phyloP scores from a whole-genome alignment of 2,797 vertebrate species.

The Hafferia zeledoni region DNA sequence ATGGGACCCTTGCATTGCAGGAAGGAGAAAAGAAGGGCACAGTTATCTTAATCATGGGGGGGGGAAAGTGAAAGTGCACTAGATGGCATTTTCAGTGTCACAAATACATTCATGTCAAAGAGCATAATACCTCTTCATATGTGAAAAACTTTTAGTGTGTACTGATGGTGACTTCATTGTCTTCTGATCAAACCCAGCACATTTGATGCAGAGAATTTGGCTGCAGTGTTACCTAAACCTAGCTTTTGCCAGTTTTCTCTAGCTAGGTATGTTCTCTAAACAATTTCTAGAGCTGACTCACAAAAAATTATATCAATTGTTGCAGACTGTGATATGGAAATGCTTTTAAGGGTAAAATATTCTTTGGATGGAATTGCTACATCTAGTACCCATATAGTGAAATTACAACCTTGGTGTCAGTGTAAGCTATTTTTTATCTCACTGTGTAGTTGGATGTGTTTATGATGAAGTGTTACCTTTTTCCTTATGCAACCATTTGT shows the following conservation, averaged over 20 bases:
- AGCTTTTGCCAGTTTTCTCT: background rate
- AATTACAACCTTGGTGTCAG: background rate
- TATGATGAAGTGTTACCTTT: background rate
- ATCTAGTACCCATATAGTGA: background rate
- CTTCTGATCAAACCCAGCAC: background rate
- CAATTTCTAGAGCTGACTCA: background rate
- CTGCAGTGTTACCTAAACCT: background rate
- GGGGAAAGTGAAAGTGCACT: fast-evolving
- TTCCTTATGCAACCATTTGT: background rate
- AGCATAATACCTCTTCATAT: background rate
- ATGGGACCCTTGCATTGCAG: background rate
- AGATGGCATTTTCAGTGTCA: background rate
- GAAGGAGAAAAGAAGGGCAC: background rate
- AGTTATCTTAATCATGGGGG: background rate
- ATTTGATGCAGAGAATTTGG: background rate
- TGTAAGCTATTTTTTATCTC: background rate
- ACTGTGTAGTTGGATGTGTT: background rate
- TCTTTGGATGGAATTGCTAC: background rate
- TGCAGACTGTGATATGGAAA: background rate
- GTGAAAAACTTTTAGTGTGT: background rate
- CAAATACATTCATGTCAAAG: background rate
- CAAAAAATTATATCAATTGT: background rate
- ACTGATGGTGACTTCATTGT: background rate
- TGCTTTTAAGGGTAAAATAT: background rate
- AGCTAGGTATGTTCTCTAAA: background rate